These are phyloP conservation scores for Ceratosolen fusciceps DNA, from an alignment of 1,140 invertebrate species.

Conservation along the genomic window DNA sequence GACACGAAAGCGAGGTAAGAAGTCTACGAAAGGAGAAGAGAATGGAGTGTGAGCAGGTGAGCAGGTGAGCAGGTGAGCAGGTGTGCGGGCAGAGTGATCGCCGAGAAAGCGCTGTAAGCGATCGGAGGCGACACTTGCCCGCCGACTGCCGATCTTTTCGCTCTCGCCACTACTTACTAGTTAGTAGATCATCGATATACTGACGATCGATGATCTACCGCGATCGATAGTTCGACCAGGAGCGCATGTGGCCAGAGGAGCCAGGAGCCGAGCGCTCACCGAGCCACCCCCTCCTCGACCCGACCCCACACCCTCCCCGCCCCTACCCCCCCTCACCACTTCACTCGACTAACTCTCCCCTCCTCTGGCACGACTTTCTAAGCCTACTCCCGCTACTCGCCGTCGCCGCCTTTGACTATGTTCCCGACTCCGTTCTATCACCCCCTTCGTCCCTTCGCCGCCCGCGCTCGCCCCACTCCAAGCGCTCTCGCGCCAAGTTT, in stretches of 20 bases:
- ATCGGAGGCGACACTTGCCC: no score
- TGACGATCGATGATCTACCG: slow-evolving; percentile 68
- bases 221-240: slow-evolving; percentile 67
- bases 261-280: no score
- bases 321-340: background rate
- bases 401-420: background rate
- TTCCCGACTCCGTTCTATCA: background rate
- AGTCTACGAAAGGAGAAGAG: no score
- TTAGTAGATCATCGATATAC: slow-evolving; percentile 64
- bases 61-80: no score
- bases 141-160: slow-evolving; percentile 28
- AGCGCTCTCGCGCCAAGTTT: background rate
- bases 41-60: no score
- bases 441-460: background rate
- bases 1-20: no score
- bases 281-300: background rate
- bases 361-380: background rate
- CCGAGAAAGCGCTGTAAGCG: no score
- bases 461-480: background rate
- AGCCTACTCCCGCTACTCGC: background rate
- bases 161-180: no score
- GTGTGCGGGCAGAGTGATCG: no score
- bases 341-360: background rate
- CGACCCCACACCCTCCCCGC: background rate
- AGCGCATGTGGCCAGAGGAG: slow-evolving; percentile 59